Evolutionary conservation across 2,797 vertebrate species (phyloP), one percentile per base, ranked within the genome.

Genomic region (Discoglossus pictus): DNA sequence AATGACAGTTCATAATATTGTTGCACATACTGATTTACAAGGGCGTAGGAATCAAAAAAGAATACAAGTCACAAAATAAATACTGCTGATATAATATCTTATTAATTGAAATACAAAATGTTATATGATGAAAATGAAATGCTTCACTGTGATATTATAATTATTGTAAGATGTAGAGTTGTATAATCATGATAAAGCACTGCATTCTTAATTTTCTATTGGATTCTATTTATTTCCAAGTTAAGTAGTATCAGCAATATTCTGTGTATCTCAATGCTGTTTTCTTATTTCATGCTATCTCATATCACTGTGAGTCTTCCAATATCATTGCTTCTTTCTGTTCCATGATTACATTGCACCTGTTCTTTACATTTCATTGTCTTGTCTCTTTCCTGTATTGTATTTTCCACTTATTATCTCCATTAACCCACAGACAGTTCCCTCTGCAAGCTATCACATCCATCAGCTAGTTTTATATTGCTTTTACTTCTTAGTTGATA

Each of bases 401-500:
- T 67, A 48, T 67, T 42, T 42, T 27, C 43, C 21, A 51, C 38
- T 39, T 59, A 59, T 67, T 59, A 50, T 59, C 23, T 23, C 56
- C 43, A 59, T 50, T 59, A 67, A 43, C 54, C 64, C 44, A 51
- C 24, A 38, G 34, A 56, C 34, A 59, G 65, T 39, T 54, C 74
- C 73, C 71, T 51, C 65, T 77, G 48, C 43, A 70, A 63, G 74
- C 65, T 69, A 17, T 69, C 76, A 63, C 24, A 63, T 47, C 62
- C 24, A 62, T 36, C 52, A 25, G 47, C 34, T 23, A 58, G n/a
- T 76, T 74, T 77, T 78, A 78, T 76, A 77, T 65, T 72, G 44
- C 66, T 76, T 65, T 70, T 77, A 61, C 65, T 76, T 78, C 79
- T 76, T 73, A 50, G 6, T 62, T 76, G 73, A 82, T 82, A 68